Conservation (phyloP, 2,797 vertebrate genomes). For the Cetoscarus ocellatus region DNA sequence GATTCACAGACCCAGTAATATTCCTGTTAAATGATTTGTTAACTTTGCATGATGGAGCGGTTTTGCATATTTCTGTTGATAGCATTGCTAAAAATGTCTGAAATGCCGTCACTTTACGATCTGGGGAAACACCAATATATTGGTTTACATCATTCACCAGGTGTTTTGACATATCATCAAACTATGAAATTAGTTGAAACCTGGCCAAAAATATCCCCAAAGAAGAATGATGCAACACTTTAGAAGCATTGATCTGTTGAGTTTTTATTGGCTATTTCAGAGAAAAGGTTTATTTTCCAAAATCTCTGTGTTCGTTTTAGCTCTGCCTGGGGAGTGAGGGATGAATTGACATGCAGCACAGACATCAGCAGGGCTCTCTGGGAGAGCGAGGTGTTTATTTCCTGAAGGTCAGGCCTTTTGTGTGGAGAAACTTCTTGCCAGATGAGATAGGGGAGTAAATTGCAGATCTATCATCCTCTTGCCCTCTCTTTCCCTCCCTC, state of each 20-base stretch:
- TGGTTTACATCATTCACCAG: not conserved
- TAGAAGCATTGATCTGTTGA: not conserved
- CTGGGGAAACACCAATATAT: not conserved
- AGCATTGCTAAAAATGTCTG: no score
- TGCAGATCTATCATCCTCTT: constrained; percentile 87
- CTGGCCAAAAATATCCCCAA: not conserved
- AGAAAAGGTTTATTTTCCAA: constrained; percentile 27
- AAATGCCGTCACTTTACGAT: no score
- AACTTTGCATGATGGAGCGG: no score
- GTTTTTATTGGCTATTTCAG: constrained; percentile 5
- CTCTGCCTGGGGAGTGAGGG: constrained; percentile 18
- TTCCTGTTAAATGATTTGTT: no score
- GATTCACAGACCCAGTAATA: no score
- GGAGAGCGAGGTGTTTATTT: constrained; percentile 84
- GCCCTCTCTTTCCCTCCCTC: constrained; percentile 11
- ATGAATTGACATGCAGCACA: constrained; percentile 69
- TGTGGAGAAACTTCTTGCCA: constrained; percentile 91
- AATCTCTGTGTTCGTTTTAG: constrained; percentile 16
- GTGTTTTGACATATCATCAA: not conserved
- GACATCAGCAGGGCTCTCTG: constrained; percentile 57
- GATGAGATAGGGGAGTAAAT: constrained; percentile 93
- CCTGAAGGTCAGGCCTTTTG: constrained; percentile 91
- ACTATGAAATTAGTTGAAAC: not conserved
- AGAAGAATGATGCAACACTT: no score
- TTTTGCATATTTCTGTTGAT: no score